A percentile compares a stretch with the other conserved stretches of the same genome.
Evolutionary conservation across 1,140 invertebrate species (phyloP).

Genomic region (Tetramorium simillimum): DNA sequence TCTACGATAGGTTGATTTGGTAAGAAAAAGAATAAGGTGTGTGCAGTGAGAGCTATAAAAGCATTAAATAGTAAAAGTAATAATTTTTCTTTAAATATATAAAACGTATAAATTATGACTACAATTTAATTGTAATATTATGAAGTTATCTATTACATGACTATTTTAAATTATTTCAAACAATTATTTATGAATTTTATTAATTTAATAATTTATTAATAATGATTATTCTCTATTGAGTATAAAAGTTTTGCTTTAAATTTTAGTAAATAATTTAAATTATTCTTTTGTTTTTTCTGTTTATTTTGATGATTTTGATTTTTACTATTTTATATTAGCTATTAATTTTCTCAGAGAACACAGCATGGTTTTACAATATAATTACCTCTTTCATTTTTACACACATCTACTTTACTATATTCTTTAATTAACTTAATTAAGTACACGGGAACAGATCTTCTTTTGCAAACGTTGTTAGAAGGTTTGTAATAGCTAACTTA

Average conservation of each 20-base stretch:
- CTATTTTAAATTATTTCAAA: not conserved
- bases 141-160: not conserved
- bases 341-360: conserved; percentile 4
- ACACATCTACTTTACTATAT: not conserved
- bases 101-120: not conserved
- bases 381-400: not conserved
- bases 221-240: not conserved
- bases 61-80: not conserved
- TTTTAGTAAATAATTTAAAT: not conserved
- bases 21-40: conserved; percentile 47
- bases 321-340: not conserved
- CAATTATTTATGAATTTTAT: not conserved
- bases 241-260: not conserved
- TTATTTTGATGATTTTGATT: not conserved
- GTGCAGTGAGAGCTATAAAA: not conserved
- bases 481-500: not conserved
- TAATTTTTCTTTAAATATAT: not conserved
- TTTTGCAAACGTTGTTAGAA: not conserved
- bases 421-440: conserved; percentile 35
- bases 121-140: not conserved
- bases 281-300: not conserved
- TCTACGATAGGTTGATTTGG: conserved; percentile 52
- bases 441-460: not conserved
- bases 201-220: not conserved
- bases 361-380: not conserved